phyloP scores from a whole-genome alignment of 2,888 invertebrate species.

The Lottia scabra region DNA sequence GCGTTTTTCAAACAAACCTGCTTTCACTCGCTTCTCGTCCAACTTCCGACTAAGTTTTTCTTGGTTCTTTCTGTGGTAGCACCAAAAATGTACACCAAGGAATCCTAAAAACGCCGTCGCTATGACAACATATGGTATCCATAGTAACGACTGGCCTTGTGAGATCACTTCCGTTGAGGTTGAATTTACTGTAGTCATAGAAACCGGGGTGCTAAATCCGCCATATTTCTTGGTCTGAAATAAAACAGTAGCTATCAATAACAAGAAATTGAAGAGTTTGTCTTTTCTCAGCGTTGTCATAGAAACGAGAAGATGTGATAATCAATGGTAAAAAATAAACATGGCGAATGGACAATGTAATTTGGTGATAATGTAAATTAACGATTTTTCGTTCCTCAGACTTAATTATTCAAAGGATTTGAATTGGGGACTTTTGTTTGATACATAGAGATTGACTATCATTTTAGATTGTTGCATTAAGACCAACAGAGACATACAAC shows the following conservation, averaged over 20 bases:
- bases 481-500: too few relatives aligned
- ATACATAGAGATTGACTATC: too few relatives aligned
- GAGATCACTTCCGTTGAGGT: conserved; percentile 8
- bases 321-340: too few relatives aligned
- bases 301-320: too few relatives aligned
- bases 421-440: too few relatives aligned
- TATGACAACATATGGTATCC: conserved; percentile 49
- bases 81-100: conserved; percentile 47
- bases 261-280: too few relatives aligned
- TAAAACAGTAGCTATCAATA: not conserved
- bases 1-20: conserved; percentile 26
- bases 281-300: too few relatives aligned
- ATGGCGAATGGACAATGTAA: too few relatives aligned
- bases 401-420: too few relatives aligned
- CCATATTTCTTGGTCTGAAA: not conserved
- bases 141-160: conserved; percentile 31
- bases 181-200: conserved; percentile 13
- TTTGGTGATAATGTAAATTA: too few relatives aligned
- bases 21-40: conserved; percentile 41
- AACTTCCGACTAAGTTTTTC: conserved; percentile 40
- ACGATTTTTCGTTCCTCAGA: too few relatives aligned
- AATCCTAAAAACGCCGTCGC: conserved; percentile 40
- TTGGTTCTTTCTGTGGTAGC: conserved; percentile 44
- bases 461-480: too few relatives aligned
- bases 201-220: not conserved